Conservation (phyloP, 2,888 invertebrate genomes). For the Beris chalybata region DNA sequence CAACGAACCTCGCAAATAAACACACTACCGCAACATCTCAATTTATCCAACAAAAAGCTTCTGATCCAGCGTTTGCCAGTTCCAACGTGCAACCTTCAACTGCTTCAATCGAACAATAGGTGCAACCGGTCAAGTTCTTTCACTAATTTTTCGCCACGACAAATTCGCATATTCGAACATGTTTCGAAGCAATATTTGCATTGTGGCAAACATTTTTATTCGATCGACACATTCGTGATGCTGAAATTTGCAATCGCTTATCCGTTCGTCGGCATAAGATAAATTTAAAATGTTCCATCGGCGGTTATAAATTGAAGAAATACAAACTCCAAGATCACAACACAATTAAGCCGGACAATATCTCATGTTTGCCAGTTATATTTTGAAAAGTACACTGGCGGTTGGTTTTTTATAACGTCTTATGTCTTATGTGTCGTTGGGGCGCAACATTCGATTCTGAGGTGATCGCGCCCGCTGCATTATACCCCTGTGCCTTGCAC, state of each 20-base stretch:
- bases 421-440: constrained; percentile 24
- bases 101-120: too few relatives aligned
- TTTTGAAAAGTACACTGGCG: background rate
- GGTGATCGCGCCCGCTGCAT: constrained; percentile 6
- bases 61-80: too few relatives aligned
- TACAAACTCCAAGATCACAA: constrained; percentile 33
- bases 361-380: constrained; percentile 22
- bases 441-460: constrained; percentile 8
- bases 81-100: too few relatives aligned
- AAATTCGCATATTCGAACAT: too few relatives aligned
- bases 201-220: too few relatives aligned
- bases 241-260: constrained; percentile 29
- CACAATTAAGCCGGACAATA: constrained; percentile 32
- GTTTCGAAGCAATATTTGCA: too few relatives aligned
- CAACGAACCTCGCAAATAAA: too few relatives aligned
- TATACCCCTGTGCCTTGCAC: constrained; percentile 27
- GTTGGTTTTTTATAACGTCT: constrained; percentile 2
- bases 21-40: too few relatives aligned
- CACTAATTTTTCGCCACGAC: too few relatives aligned
- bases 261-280: constrained; percentile 23
- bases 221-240: constrained; percentile 12
- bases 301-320: constrained; percentile 28
- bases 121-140: too few relatives aligned
- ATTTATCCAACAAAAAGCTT: too few relatives aligned
- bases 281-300: constrained; percentile 31